These are phyloP conservation scores for Oncorhynchus clarkii DNA, from an alignment of 2,113 vertebrate species.

Conservation along the genomic window DNA sequence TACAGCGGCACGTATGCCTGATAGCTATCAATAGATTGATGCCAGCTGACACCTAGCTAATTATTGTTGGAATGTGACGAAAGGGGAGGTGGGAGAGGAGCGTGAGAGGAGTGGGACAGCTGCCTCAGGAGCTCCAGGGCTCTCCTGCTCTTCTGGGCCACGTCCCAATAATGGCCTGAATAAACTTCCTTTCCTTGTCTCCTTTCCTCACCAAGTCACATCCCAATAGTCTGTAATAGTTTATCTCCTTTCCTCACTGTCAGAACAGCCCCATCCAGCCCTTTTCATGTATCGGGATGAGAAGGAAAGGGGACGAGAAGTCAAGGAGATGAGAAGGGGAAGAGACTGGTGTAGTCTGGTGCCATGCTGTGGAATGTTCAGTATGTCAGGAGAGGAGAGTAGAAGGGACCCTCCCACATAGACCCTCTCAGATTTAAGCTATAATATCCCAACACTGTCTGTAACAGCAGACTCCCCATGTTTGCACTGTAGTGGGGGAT, in stretches of 20 bases:
- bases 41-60: constrained; percentile 67
- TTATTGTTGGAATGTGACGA: constrained; percentile 68
- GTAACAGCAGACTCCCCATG: background rate
- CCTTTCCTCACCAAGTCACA: background rate
- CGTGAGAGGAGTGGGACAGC: constrained; percentile 38
- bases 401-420: background rate
- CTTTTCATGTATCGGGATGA: background rate
- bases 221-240: background rate
- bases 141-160: constrained; percentile 18
- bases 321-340: background rate
- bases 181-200: background rate
- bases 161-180: constrained; percentile 8
- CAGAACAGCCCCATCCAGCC: background rate
- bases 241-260: background rate
- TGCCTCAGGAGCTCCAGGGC: constrained; percentile 48
- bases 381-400: background rate
- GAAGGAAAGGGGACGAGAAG: too few species aligned
- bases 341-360: background rate
- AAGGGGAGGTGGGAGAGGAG: background rate
- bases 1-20: constrained; percentile 61
- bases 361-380: background rate
- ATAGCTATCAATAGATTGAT: constrained; percentile 72
- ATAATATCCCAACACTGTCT: background rate
- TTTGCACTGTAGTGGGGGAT: background rate
- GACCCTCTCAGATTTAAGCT: background rate